Evolutionary conservation across 2,888 invertebrate species (phyloP).

Genomic region (Pegoplata infirma): DNA sequence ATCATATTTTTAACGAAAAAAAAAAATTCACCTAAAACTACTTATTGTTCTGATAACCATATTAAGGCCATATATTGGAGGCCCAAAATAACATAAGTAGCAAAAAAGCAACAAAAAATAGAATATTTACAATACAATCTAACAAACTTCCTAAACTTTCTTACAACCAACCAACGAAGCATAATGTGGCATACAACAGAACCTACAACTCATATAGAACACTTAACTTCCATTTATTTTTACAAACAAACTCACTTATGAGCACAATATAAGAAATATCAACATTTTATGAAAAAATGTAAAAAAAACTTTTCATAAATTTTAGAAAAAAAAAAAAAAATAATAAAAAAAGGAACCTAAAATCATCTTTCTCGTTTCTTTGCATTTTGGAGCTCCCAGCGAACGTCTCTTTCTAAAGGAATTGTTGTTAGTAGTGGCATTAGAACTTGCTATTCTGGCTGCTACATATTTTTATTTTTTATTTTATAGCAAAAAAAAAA

Average conservation of each 20-base stretch:
- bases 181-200: no score
- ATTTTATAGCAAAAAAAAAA: neutral
- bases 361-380: conserved; percentile 17
- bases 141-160: neutral
- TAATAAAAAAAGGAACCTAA: neutral
- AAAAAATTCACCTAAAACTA: conserved; percentile 5
- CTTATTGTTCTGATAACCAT: conserved; percentile 30
- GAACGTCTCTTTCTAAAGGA: conserved; percentile 18
- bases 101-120: conserved; percentile 8
- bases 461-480: neutral
- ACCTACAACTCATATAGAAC: neutral
- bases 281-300: conserved; percentile 10
- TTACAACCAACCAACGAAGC: neutral
- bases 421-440: neutral
- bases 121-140: neutral
- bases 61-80: conserved; percentile 20
- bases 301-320: conserved; percentile 35
- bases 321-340: conserved; percentile 9
- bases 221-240: neutral
- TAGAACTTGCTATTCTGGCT: neutral
- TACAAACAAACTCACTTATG: neutral
- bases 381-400: no score
- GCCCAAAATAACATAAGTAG: conserved; percentile 15
- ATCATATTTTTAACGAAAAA: neutral
- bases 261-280: neutral